Evolutionary conservation across 2,797 vertebrate genomes (phyloP), one percentile per base, ranked within the genome.

Genomic region (Alexandromys oeconomus): DNA sequence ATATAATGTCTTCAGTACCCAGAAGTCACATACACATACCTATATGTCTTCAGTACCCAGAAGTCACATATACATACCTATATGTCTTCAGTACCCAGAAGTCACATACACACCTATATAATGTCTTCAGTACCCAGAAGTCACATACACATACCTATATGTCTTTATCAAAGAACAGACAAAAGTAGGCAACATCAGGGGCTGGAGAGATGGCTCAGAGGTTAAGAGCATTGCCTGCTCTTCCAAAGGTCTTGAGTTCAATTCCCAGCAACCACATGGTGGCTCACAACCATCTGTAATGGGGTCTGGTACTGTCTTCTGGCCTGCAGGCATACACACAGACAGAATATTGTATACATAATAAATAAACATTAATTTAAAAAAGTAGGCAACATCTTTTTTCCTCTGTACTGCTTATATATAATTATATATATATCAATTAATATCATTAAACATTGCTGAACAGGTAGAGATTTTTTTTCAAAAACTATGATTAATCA

Each of bases 361-460:
- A 40, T 40, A 40, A 40, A 40, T 40, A 40, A 40, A 40, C 40
- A 40, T 40, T 40, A 40, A 40, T 40, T 40, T 40, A 40, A 40
- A 40, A 79, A 90, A 43, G 67, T 46, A 94, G 67, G 71, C 57
- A 92, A 95, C 5, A 40, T 8, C 29, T 87, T 77, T 76, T 43
- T 40, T 7, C 3, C 3, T 77, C 40, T 73, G 59, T 57, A 51
- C 25, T 82, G 34, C 67, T 86, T 93, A 79, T 14, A 95, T 93
- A n/a, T n/a, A n/a, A n/a, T n/a, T n/a, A n/a, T n/a, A n/a, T 93
- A 79, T 14, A 95, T 93, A 48, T 25, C 73, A 93, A 92, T 78
- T 92, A 95, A 97, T 46, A 92, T 11, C 29, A 85, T 87, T 79
- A 73, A 10, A 92, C 54, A 67, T 7, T 46, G 46, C 74, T 79